These are phyloP conservation scores for Planiliza haematocheilus DNA, from an alignment of 2,113 vertebrate species.

Conservation along the genomic window DNA sequence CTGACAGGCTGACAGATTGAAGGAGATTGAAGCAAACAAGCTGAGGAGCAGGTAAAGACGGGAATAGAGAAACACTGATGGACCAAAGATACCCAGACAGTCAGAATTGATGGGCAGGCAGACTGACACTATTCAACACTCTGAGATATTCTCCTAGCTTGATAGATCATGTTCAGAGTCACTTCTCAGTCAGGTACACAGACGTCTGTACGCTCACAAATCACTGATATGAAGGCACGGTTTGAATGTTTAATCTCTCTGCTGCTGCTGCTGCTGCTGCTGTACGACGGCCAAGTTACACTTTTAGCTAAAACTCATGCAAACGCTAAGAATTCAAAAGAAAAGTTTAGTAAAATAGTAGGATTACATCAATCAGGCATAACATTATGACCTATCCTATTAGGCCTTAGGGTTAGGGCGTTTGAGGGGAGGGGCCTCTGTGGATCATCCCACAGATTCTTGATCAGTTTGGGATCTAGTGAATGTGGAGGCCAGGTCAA, in stretches of 20 bases:
- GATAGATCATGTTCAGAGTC: slow-evolving; percentile 4
- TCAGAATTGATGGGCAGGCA: slow-evolving; percentile 25
- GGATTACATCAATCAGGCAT: too few species aligned
- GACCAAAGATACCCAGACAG: slow-evolving; percentile 31
- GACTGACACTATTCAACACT: slow-evolving; percentile 15
- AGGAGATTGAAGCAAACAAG: slow-evolving; percentile 36
- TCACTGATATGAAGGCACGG: slow-evolving; percentile 5
- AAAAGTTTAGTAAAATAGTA: too few species aligned
- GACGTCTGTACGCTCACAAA: slow-evolving; percentile 3
- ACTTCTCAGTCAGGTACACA: slow-evolving; percentile 11
- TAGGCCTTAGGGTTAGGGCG: too few species aligned
- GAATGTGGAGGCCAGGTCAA: too few species aligned
- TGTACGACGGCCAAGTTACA: neutral
- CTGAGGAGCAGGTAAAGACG: slow-evolving; percentile 47
- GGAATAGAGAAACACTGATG: slow-evolving; percentile 21
- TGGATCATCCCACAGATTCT: too few species aligned
- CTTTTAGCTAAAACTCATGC: neutral
- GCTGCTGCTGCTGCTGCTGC: neutral
- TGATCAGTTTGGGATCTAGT: too few species aligned
- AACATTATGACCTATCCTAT: too few species aligned
- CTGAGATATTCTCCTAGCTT: slow-evolving; percentile 4
- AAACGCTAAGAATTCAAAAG: neutral
- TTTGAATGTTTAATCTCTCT: neutral
- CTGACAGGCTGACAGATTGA: slow-evolving; percentile 42
- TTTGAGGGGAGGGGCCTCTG: too few species aligned